Conservation (phyloP, 1,140 invertebrate species). For the Antheraea mylitta region DNA sequence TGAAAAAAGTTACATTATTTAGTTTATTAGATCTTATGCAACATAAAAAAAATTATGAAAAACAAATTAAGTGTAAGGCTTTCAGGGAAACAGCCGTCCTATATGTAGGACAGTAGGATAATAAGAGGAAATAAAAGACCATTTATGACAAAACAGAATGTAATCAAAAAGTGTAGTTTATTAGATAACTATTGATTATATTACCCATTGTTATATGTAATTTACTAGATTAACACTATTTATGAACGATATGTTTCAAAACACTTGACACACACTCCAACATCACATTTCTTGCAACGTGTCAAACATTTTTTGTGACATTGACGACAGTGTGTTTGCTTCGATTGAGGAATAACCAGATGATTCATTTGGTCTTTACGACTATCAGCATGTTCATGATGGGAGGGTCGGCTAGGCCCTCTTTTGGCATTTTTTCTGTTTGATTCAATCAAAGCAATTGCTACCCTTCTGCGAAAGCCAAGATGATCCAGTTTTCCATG, state of each 20-base stretch:
- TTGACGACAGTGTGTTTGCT: slow-evolving; percentile 47
- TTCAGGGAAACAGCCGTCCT: no score
- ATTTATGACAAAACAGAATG: no score
- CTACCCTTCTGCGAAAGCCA: slow-evolving; percentile 43
- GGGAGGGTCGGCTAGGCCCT: slow-evolving; percentile 7
- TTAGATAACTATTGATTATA: no score
- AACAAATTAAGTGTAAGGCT: no score
- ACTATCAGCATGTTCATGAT: slow-evolving; percentile 51
- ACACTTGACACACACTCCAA: slow-evolving; percentile 42
- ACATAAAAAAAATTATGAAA: no score
- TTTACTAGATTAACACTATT: slow-evolving; percentile 32
- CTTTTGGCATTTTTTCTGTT: slow-evolving; percentile 44
- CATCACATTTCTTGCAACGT: slow-evolving; percentile 47
- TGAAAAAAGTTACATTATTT: no score
- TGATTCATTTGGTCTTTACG: slow-evolving; percentile 42
- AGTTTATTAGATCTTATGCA: no score
- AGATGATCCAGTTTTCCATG: slow-evolving; percentile 48
- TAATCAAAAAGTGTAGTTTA: no score
- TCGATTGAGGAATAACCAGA: slow-evolving; percentile 45
- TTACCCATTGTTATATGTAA: no score
- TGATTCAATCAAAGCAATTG: slow-evolving; percentile 39
- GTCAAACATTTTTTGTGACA: slow-evolving; percentile 53
- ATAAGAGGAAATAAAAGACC: no score
- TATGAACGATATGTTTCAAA: slow-evolving; percentile 33
- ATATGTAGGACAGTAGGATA: no score